Conservation (phyloP, 2,888 invertebrate species). For the Ormyrus rosae region DNA sequence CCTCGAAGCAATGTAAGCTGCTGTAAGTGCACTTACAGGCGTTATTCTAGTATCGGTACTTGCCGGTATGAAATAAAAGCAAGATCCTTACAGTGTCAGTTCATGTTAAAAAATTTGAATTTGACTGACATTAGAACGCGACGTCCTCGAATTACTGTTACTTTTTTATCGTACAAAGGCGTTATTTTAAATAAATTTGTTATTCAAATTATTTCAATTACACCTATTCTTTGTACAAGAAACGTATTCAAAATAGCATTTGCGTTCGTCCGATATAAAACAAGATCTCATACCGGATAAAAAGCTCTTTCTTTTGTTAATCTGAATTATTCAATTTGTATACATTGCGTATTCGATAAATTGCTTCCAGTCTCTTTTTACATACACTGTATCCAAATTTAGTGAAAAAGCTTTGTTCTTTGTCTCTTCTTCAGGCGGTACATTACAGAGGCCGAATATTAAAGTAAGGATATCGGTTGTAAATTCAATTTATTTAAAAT, state of each 20-base stretch:
- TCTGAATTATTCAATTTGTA: background rate
- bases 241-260: background rate
- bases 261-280: background rate
- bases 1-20: too few species aligned
- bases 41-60: too few species aligned
- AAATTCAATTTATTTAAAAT: too few species aligned
- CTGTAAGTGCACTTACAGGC: too few species aligned
- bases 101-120: slow-evolving; percentile 6
- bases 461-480: too few species aligned
- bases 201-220: slow-evolving; percentile 42
- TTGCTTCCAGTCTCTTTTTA: too few species aligned
- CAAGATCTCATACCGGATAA: background rate
- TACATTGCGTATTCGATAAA: too few species aligned
- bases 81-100: background rate
- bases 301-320: background rate
- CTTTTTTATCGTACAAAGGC: background rate
- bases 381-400: too few species aligned
- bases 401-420: too few species aligned
- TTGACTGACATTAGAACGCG: background rate
- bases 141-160: background rate
- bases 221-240: slow-evolving; percentile 6
- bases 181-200: slow-evolving; percentile 29
- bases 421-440: too few species aligned
- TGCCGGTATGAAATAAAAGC: background rate
- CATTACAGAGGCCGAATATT: too few species aligned